phyloP scores from a whole-genome alignment of 2,797 vertebrate genomes.

The Gymnocypris eckloni region DNA sequence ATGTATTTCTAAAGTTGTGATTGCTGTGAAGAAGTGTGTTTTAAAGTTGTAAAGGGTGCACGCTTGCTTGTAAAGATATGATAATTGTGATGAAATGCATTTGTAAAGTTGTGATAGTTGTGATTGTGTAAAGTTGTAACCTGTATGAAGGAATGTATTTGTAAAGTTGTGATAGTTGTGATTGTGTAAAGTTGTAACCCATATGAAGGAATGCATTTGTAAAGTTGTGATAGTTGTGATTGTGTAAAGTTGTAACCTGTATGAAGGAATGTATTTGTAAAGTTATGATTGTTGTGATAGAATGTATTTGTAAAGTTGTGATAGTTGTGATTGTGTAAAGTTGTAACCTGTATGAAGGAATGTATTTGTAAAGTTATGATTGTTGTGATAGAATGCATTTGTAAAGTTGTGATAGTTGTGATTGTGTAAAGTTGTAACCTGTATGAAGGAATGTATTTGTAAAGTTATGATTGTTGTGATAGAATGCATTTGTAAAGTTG shows the following conservation, averaged over 20 bases:
- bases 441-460: background rate
- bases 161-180: too few relatives aligned
- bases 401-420: background rate
- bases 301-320: background rate
- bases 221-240: too few relatives aligned
- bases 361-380: background rate
- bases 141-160: too few relatives aligned
- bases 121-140: too few relatives aligned
- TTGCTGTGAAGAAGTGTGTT: background rate
- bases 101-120: too few relatives aligned
- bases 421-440: background rate
- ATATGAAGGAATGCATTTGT: too few relatives aligned
- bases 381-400: background rate
- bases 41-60: too few relatives aligned
- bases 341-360: too few relatives aligned
- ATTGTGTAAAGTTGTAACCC: too few relatives aligned
- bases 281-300: background rate
- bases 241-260: too few relatives aligned
- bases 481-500: background rate
- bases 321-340: background rate
- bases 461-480: too few relatives aligned
- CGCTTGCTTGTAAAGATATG: background rate
- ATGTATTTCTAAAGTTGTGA: background rate
- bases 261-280: too few relatives aligned
- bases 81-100: background rate